Conservation (phyloP, 2,888 invertebrate genomes). For the Linnaemya tessellans region DNA sequence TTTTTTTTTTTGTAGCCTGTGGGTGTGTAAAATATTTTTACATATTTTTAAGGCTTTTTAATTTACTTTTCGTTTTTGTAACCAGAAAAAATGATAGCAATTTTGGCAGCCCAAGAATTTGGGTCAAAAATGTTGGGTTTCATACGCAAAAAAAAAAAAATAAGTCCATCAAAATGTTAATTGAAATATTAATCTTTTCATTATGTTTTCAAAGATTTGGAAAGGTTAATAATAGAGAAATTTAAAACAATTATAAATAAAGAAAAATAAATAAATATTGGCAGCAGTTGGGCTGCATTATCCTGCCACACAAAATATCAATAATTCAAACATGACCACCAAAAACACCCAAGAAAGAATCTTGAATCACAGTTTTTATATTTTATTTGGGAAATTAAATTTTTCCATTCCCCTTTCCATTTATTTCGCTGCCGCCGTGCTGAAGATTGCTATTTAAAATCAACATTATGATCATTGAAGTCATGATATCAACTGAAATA, state of each 20-base stretch:
- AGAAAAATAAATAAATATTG: not conserved
- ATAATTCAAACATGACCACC: not conserved
- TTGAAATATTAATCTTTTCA: constrained; percentile 20
- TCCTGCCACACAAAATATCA: too few species aligned
- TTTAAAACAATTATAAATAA: constrained; percentile 40
- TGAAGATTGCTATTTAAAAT: not conserved
- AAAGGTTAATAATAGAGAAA: constrained; percentile 8
- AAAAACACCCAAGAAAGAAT: not conserved
- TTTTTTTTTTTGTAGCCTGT: constrained; percentile 45
- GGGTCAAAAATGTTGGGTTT: constrained; percentile 1
- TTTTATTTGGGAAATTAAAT: not conserved
- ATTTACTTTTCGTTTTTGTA: not conserved
- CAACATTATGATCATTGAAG: constrained; percentile 8
- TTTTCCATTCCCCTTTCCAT: not conserved
- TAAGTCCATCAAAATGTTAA: constrained; percentile 61
- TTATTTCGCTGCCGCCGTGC: not conserved
- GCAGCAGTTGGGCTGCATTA: not conserved
- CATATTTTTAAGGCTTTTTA: constrained; percentile 1
- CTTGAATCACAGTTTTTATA: not conserved
- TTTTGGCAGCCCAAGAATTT: constrained; percentile 37
- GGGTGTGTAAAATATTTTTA: constrained; percentile 48
- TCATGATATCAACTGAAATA: constrained; percentile 1
- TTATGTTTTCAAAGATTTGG: not conserved
- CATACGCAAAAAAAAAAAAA: not conserved
- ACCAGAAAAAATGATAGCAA: constrained; percentile 33